A percentile compares a stretch with the other conserved stretches of the same genome.
phyloP scores from a whole-genome alignment of 2,888 invertebrate genomes.

The Drymonia ruficornis region DNA sequence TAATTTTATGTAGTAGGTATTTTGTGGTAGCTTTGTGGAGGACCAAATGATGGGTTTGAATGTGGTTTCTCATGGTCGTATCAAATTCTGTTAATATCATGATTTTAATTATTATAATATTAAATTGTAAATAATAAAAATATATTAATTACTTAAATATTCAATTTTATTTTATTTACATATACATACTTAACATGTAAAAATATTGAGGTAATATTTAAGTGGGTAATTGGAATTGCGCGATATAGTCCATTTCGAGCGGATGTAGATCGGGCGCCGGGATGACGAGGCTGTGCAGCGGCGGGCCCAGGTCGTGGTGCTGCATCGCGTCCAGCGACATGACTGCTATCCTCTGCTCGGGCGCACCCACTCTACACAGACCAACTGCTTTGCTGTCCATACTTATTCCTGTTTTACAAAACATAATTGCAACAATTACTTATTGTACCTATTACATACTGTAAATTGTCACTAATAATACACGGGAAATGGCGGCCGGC shows the following conservation, averaged over 20 bases:
- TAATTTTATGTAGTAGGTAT: constrained; percentile 69
- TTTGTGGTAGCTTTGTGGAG: constrained; percentile 80
- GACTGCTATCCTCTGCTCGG: constrained; percentile 91
- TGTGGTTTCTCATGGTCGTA: constrained; percentile 73
- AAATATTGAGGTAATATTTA: constrained; percentile 16
- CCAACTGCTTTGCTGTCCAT: constrained; percentile 91
- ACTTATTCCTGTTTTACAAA: constrained; percentile 57
- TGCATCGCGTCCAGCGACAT: constrained; percentile 91
- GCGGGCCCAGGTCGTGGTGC: constrained; percentile 90
- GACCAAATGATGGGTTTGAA: constrained; percentile 75
- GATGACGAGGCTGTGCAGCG: constrained; percentile 97
- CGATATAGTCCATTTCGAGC: constrained; percentile 94
- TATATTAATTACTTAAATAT: constrained; percentile 68
- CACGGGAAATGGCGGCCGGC: too few relatives aligned
- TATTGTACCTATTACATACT: too few relatives aligned
- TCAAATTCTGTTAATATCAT: constrained; percentile 78
- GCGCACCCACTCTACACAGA: constrained; percentile 95
- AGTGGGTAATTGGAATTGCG: constrained; percentile 83
- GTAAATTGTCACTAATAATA: too few relatives aligned
- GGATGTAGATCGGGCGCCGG: constrained; percentile 94
- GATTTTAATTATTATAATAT: constrained; percentile 66
- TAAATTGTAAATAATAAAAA: constrained; percentile 82
- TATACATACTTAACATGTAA: not conserved
- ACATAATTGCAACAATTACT: constrained; percentile 15
- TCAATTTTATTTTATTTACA: constrained; percentile 49